Evolutionary conservation across 1,140 invertebrate species (phyloP), one percentile per base, ranked within the genome.

Genomic region (Olivierus martensii): DNA sequence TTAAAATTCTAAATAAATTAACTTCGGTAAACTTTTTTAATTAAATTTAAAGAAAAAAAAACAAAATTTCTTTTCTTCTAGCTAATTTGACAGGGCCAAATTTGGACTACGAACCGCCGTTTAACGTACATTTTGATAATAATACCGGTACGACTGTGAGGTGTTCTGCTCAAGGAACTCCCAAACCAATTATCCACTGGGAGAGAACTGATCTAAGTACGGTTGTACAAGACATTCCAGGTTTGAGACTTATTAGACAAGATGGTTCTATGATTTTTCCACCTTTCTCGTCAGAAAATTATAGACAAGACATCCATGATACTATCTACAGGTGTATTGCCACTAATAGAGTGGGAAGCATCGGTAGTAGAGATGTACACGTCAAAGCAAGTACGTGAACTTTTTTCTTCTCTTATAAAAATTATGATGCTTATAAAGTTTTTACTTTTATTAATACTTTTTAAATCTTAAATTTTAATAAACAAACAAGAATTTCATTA

Each of bases 311-410:
- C 69, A 86, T 94, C 39, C 91, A 95, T 65, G 86, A 87, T 59
- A 85, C 90, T 69, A 83, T 88, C 46, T 94, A 94, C 71, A 82
- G 86, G 59, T 95, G 91, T 72, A 71, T 90, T 45, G 89, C 89
- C 15, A 78, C 79, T 59, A 93, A 91, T 68, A 77, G 81, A 48
- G 83, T 87, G 55, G 91, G 91, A 58, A 83, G 83, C 3, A 87
- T 94, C 62, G 81, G 89, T 61, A 92, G 88, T 28, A 75, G 87
- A 44, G 87, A 91, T 72, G 87, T 94, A 61, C 87, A 92, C 67
- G 88, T 94, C 38, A 76, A 87, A 76, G 88, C 89, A 70, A 90
- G 91, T 94, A 78, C 78, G 76, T 72, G 17, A 38, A 94, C 14
- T 41, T 52, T 28, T 28, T 28, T 28, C 28, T 28, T 9, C 28